Evolutionary conservation across 2,113 vertebrate species (phyloP), one percentile per base, ranked within the genome.

Genomic region (Hepsetus odoe): DNA sequence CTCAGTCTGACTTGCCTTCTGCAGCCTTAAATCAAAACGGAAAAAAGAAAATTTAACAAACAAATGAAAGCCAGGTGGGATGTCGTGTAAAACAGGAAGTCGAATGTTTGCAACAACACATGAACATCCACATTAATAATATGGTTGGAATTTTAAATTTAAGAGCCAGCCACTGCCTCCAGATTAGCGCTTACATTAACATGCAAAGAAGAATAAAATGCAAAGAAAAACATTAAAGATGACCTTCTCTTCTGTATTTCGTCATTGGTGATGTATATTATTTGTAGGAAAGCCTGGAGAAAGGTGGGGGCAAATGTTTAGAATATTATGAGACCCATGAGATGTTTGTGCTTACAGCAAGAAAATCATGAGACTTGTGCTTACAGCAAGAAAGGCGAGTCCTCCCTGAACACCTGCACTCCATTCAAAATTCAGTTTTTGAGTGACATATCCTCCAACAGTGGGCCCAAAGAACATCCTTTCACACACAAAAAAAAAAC

Each of bases 381-480:
- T 94, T 90, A 98, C 97, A 83, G 88, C 92, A 65, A 94, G 38
- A 64, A 97, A 84, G 0, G 91, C 80, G 88, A 95, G 87, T 5
- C 85, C 89, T 80, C 95, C 96, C 84, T 98, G 95, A 13, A 94
- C 40, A 24, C 86, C 82, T 26, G 97, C 92, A 0, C 95, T 94
- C 95, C 95, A 98, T 76, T 96, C 91, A 81, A 99, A 99, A 82
- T 86, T 88, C 49, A 98, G 88, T 28, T 91, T 90, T 49, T 98
- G 95, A 74, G 94, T 93, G 35, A 98, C 84, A 79, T 95, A 90
- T 65, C 96, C 96, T 40, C 97, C 97, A 9, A 97, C 66, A 0
- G 86, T 87, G 0, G 96, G 96, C 28, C 97, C 97, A 74, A 93
- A 86, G 84, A 99, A 97, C 87, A 92, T 92, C 80, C 97, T 99